Percentiles rank a stretch among this genome's conserved stretches.
phyloP scores from a whole-genome alignment of 1,140 invertebrate genomes.

The Bemisia tabaci region DNA sequence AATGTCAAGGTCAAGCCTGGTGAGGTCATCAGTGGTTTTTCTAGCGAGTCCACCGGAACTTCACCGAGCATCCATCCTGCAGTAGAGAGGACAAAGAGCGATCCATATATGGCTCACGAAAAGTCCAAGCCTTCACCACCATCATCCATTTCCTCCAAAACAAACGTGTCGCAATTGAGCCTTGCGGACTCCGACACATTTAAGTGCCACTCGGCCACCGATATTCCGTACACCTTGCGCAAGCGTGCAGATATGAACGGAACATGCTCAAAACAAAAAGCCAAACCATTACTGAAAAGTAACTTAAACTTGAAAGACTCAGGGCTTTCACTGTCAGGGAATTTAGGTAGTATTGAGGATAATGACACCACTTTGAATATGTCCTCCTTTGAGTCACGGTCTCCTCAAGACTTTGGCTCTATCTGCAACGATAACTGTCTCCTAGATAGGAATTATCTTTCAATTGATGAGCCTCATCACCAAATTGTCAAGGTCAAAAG shows the following conservation, averaged over 20 bases:
- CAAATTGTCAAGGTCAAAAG: slow-evolving; percentile 7
- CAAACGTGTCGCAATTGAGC: slow-evolving; percentile 57
- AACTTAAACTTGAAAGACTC: slow-evolving; percentile 33
- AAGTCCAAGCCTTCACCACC: slow-evolving; percentile 41
- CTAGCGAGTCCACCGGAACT: neutral
- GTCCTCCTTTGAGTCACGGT: neutral
- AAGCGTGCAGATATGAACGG: slow-evolving; percentile 71
- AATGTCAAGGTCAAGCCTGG: slow-evolving; percentile 35
- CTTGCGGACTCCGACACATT: slow-evolving; percentile 62
- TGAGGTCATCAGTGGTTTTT: slow-evolving; percentile 24
- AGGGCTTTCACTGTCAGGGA: slow-evolving; percentile 21
- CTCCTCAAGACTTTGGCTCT: neutral
- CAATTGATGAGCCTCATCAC: neutral
- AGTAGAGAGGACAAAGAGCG: slow-evolving; percentile 68
- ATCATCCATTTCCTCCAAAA: slow-evolving; percentile 6
- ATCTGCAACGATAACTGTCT: neutral
- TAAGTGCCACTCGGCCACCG: slow-evolving; percentile 38
- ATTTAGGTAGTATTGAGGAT: slow-evolving; percentile 12
- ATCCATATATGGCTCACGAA: slow-evolving; percentile 42
- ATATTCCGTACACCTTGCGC: slow-evolving; percentile 69
- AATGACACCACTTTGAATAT: slow-evolving; percentile 2
- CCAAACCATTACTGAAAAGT: slow-evolving; percentile 36
- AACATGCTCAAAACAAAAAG: slow-evolving; percentile 42
- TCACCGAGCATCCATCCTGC: neutral
- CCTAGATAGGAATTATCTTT: neutral